A percentile compares a stretch with the other conserved stretches of the same genome.
Evolutionary conservation across 1,140 invertebrate species (phyloP).

Genomic region (Tyrophagus putrescentiae): DNA sequence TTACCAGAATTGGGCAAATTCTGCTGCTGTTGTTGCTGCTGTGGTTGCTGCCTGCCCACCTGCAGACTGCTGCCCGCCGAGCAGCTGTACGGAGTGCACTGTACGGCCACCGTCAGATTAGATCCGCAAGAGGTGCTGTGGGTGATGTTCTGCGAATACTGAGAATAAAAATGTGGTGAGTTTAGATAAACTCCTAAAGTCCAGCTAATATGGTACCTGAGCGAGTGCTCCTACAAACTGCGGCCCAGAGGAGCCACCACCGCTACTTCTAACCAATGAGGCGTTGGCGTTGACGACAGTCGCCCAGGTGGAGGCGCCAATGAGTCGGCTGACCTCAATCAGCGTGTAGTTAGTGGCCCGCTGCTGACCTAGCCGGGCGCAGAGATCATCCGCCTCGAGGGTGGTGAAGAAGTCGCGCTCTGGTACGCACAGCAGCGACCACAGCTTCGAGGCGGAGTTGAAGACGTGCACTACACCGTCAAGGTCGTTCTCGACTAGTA

Average conservation of each 20-base stretch:
- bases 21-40: too few relatives aligned
- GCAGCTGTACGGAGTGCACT: background rate
- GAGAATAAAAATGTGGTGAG: too few relatives aligned
- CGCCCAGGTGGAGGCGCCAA: background rate
- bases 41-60: too few relatives aligned
- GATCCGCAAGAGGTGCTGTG: background rate
- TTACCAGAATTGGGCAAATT: too few relatives aligned
- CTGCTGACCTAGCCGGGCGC: background rate
- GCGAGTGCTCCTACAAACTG: too few relatives aligned
- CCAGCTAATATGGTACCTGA: too few relatives aligned
- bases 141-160: background rate
- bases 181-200: too few relatives aligned
- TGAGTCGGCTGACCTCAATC: background rate
- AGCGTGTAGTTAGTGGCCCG: background rate
- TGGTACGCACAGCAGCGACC: conserved; percentile 9
- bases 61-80: background rate
- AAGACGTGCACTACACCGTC: background rate
- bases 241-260: too few relatives aligned
- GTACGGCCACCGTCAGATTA: background rate
- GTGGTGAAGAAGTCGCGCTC: background rate
- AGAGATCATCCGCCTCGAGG: background rate
- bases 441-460: background rate
- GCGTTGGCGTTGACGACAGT: background rate
- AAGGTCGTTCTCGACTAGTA: background rate
- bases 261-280: too few relatives aligned